Evolutionary conservation across 2,888 invertebrate species (phyloP), one percentile per base, ranked within the genome.

Genomic region (Parelbella ahira): DNA sequence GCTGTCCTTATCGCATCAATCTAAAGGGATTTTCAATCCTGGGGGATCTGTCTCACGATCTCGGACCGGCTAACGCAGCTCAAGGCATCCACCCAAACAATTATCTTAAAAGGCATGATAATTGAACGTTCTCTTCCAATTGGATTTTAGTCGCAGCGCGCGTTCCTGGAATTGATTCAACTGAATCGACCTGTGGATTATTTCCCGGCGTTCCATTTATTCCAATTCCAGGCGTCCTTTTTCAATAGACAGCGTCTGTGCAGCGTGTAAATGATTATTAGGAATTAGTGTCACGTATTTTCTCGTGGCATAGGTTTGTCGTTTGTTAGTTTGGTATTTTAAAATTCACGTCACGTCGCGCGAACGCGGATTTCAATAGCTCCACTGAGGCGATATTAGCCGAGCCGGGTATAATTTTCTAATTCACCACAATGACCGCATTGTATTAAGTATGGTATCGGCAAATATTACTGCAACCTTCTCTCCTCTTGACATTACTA

Each of bases 271-370:
- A 43, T 29, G 42, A 29, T 29, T 36, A 36, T 43, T 24, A 43
- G 11, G 18, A 28, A 38, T 65, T 61, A 59, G 52, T 45, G 54
- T 68, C 70, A 73, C 76, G 72, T 73, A 58, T 49, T 51, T 49
- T 57, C 51, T 55, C 55, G 51, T 53, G 55, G 58, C 55, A 55
- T 58, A 63, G 63, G 67, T 63, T 67, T 66, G 63, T 66, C 57
- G 58, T 60, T 59, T 59, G 56, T 63, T 62, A 61, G 49, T 50
- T 54, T 45, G 38, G 43, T 41, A 42, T 41, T 15, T 43, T 48
- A 45, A 54, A 50, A 75, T 72, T 73, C 74, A 3, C 25, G 53
- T 67, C 77, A 75, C 75, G 77, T 73, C 54, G 49, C 21, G 46
- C 38, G 51, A 58, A 59, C 59, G 56, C 54, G 58, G 63, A 65